A percentile compares a stretch with the other conserved stretches of the same genome.
These are phyloP conservation scores for Hyposoter didymator DNA, from an alignment of 2,888 invertebrate genomes.

Conservation along the genomic window DNA sequence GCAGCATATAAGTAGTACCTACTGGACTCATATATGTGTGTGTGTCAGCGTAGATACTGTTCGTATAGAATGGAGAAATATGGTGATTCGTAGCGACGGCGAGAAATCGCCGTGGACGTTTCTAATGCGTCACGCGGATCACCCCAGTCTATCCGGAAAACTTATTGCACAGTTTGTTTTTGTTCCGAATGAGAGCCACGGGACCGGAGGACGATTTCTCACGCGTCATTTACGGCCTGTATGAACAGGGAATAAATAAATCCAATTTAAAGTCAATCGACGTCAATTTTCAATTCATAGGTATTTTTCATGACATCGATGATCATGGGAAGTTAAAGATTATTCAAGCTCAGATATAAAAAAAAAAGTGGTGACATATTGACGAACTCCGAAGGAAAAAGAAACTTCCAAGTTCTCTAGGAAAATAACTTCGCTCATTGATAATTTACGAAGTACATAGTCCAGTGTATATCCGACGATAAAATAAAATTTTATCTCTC, in stretches of 20 bases:
- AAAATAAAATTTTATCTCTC: slow-evolving; percentile 61
- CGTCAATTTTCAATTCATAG: not conserved
- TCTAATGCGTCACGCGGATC: slow-evolving; percentile 59
- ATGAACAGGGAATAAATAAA: slow-evolving; percentile 6
- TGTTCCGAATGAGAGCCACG: not conserved
- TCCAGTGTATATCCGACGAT: slow-evolving; percentile 22
- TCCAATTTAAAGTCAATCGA: not conserved
- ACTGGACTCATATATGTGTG: not conserved
- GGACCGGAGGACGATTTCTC: slow-evolving; percentile 5
- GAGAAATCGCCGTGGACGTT: slow-evolving; percentile 61
- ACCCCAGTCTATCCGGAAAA: slow-evolving; percentile 47
- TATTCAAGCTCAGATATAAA: not conserved
- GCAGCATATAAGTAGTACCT: not conserved
- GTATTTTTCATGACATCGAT: not conserved
- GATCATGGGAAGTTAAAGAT: not conserved
- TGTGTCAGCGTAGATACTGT: not conserved
- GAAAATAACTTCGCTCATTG: not conserved
- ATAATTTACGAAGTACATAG: slow-evolving; percentile 10
- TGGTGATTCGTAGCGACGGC: slow-evolving; percentile 58
- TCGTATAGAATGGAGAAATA: slow-evolving; percentile 39
- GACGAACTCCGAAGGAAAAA: not conserved
- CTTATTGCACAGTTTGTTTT: slow-evolving; percentile 55
- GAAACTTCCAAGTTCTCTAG: not conserved
- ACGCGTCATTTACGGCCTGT: not conserved
- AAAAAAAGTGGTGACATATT: not conserved